Evolutionary conservation across 2,113 vertebrate species (phyloP).

Genomic region (Eudyptes chrysolophus): DNA sequence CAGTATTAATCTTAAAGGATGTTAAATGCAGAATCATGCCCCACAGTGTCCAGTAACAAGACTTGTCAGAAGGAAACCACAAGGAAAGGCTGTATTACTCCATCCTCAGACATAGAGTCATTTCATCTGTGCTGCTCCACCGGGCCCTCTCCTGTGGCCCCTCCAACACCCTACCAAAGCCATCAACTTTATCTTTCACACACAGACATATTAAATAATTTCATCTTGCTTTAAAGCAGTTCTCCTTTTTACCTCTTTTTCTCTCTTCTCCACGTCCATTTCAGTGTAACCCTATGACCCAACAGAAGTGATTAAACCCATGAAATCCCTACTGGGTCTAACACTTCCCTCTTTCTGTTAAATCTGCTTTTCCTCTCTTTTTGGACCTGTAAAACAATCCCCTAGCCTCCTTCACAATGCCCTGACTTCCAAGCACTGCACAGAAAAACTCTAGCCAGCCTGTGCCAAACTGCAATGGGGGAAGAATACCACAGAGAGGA

Average conservation of each 20-base stretch:
- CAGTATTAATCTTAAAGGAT: background rate
- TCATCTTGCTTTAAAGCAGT: background rate
- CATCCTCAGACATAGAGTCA: background rate
- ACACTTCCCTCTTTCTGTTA: constrained; percentile 80
- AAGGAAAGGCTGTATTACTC: background rate
- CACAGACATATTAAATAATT: background rate
- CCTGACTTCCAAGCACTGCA: constrained; percentile 51
- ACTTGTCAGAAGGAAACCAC: background rate
- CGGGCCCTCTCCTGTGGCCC: background rate
- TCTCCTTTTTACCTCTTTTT: constrained; percentile 28
- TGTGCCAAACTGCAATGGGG: constrained; percentile 75
- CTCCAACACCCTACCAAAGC: background rate
- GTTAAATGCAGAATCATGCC: background rate
- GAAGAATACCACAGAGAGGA: constrained; percentile 68
- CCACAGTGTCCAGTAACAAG: background rate
- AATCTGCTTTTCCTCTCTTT: constrained; percentile 77
- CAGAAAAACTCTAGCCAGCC: constrained; percentile 72
- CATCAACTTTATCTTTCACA: background rate
- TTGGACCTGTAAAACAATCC: constrained; percentile 79
- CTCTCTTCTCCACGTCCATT: constrained; percentile 43
- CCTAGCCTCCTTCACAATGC: constrained; percentile 72
- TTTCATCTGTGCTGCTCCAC: background rate
- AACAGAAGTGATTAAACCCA: constrained; percentile 75
- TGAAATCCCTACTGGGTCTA: constrained; percentile 79
- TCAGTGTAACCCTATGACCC: constrained; percentile 62